phyloP scores from a whole-genome alignment of 2,113 vertebrate species.

The Tyto alba region DNA sequence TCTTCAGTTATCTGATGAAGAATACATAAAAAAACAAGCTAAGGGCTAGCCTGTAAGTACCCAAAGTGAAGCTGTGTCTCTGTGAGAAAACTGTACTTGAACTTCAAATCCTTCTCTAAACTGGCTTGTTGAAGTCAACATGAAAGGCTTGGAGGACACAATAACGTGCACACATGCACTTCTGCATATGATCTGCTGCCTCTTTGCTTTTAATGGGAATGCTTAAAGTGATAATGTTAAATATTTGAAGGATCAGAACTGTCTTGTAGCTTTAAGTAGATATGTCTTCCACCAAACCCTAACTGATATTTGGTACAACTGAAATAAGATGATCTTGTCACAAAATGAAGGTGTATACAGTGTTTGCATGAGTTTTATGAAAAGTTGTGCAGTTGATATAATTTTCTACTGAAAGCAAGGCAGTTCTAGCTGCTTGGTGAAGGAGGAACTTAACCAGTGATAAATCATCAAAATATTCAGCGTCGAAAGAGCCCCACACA shows the following conservation, averaged over 20 bases:
- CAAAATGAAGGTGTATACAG: not conserved
- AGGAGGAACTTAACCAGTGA: not conserved
- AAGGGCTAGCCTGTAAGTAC: not conserved
- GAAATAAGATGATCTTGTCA: not conserved
- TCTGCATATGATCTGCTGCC: not conserved
- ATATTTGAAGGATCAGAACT: not conserved
- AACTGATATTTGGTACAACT: not conserved
- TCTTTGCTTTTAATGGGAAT: not conserved
- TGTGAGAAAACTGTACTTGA: not conserved
- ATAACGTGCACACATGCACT: not conserved
- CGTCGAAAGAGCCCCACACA: not conserved
- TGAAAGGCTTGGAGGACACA: not conserved
- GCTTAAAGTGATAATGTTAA: not conserved
- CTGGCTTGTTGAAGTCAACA: not conserved
- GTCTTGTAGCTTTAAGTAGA: not conserved
- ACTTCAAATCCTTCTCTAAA: not conserved
- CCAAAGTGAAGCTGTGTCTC: not conserved
- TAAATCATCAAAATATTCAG: not conserved
- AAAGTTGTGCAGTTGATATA: not conserved
- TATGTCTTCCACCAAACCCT: not conserved
- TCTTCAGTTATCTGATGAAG: not conserved
- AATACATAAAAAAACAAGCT: not conserved
- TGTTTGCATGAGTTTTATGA: not conserved
- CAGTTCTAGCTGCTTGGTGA: not conserved
- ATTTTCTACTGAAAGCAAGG: not conserved